These are phyloP conservation scores for Cepaea nemoralis DNA, from an alignment of 1,140 invertebrate species.

Conservation along the genomic window DNA sequence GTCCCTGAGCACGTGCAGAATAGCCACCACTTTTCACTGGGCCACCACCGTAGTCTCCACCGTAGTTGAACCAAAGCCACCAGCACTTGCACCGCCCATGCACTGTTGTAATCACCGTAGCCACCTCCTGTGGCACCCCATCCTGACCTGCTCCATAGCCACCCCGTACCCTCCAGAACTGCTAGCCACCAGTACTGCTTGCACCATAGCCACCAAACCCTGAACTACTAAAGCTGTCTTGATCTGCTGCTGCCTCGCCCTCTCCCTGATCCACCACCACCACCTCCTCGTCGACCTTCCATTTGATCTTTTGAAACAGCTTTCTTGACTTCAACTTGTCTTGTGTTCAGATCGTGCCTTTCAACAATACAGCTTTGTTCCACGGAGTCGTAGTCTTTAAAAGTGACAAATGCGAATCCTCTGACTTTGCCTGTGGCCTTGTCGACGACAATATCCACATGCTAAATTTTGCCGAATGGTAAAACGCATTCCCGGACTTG, in stretches of 20 bases:
- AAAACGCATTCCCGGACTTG: constrained; percentile 42
- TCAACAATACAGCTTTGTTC: constrained; percentile 69
- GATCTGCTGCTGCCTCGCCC: constrained; percentile 30
- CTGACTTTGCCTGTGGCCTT: constrained; percentile 49
- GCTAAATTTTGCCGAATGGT: constrained; percentile 42
- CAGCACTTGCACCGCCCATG: neutral
- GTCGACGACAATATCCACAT: constrained; percentile 47
- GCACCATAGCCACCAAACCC: no score
- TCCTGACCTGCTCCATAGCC: constrained; percentile 16
- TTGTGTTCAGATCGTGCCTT: constrained; percentile 71
- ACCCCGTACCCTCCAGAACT: constrained; percentile 16
- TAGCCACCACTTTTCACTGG: no score
- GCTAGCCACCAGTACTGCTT: neutral
- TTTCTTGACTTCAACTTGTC: constrained; percentile 74
- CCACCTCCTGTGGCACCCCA: constrained; percentile 29
- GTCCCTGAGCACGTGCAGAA: no score
- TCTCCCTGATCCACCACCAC: constrained; percentile 17
- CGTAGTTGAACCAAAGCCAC: no score
- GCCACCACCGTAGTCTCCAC: no score
- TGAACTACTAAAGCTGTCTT: no score
- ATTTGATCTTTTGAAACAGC: constrained; percentile 73
- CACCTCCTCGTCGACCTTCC: no score
- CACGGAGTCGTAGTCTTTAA: constrained; percentile 66
- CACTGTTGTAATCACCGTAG: constrained; percentile 40
- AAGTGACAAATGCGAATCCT: constrained; percentile 67